phyloP scores from a whole-genome alignment of 2,797 vertebrate genomes.

The Dendrocincla fuliginosa region DNA sequence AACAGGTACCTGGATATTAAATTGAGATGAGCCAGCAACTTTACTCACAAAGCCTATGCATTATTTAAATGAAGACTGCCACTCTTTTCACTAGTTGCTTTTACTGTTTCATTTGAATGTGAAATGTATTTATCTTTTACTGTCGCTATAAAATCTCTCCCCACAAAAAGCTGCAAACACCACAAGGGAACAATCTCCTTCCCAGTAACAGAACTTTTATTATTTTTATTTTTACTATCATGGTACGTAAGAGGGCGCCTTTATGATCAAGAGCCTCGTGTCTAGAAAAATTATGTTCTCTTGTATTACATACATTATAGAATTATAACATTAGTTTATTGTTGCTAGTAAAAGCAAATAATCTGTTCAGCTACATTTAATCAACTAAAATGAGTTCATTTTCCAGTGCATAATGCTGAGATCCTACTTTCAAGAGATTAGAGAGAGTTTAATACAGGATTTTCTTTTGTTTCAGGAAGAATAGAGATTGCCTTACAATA shows the following conservation, averaged over 20 bases:
- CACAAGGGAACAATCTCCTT: neutral
- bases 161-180: neutral
- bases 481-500: neutral
- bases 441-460: neutral
- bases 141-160: slow-evolving; percentile 18
- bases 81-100: neutral
- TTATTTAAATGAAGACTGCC: slow-evolving; percentile 31
- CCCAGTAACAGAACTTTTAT: neutral
- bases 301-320: neutral
- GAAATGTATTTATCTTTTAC: slow-evolving; percentile 47
- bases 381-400: neutral
- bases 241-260: neutral
- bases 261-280: neutral
- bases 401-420: neutral
- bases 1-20: neutral
- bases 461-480: neutral
- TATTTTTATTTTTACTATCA: slow-evolving; percentile 31
- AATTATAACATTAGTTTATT: slow-evolving; percentile 32
- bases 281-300: neutral
- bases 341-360: slow-evolving; percentile 13
- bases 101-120: neutral
- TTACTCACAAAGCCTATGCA: neutral
- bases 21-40: neutral
- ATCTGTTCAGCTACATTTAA: slow-evolving; percentile 22
- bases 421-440: neutral